These are phyloP conservation scores for Trypoxylon attenuatum DNA, from an alignment of 2,888 invertebrate species.

Conservation along the genomic window DNA sequence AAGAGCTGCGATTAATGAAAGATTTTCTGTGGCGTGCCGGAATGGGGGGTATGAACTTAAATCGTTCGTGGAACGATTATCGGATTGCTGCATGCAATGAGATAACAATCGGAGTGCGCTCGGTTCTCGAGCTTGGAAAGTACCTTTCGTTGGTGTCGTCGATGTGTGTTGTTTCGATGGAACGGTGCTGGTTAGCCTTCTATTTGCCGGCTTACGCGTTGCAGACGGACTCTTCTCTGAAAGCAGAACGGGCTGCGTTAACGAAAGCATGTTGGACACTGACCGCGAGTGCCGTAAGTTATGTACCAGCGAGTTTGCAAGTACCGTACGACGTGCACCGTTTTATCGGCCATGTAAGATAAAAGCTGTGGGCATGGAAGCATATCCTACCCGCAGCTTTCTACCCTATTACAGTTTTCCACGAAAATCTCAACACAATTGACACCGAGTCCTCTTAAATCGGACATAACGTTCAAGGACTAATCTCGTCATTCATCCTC, in stretches of 20 bases:
- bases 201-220: conserved; percentile 62
- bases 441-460: no score
- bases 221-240: conserved; percentile 69
- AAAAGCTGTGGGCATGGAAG: conserved; percentile 23
- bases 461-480: no score
- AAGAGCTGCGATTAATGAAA: not conserved
- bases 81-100: no score
- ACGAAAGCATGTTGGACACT: conserved; percentile 42
- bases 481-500: no score
- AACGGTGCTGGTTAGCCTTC: conserved; percentile 51
- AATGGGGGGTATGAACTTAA: no score
- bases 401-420: no score
- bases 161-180: conserved; percentile 53
- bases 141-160: conserved; percentile 54
- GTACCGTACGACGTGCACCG: conserved; percentile 51
- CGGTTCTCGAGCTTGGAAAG: no score
- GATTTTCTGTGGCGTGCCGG: not conserved
- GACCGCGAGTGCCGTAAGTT: conserved; percentile 18
- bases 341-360: conserved; percentile 42
- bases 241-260: conserved; percentile 52
- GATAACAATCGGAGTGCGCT: not conserved
- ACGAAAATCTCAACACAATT: no score
- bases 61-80: no score
- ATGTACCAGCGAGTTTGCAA: conserved; percentile 27
- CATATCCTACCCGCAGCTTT: conserved; percentile 1